These are phyloP conservation scores for Bellardia bayeri DNA, from an alignment of 2,888 invertebrate species.

Conservation along the genomic window DNA sequence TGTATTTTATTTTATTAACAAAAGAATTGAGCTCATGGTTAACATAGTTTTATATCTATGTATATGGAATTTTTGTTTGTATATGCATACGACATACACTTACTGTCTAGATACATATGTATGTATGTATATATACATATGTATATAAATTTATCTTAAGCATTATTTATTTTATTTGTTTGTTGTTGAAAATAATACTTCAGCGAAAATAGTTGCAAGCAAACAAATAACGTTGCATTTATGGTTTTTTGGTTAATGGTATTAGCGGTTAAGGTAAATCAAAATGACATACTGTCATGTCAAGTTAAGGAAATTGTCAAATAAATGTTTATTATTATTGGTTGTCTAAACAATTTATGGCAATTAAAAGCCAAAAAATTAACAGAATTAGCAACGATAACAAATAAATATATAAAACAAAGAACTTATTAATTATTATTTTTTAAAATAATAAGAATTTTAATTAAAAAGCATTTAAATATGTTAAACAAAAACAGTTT, in stretches of 20 bases:
- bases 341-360: slow-evolving; percentile 55
- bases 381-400: background rate
- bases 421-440: slow-evolving; percentile 3
- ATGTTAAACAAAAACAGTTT: too few species aligned
- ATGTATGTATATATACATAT: background rate
- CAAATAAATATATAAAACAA: background rate
- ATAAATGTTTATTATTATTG: slow-evolving; percentile 66
- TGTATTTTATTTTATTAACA: slow-evolving; percentile 56
- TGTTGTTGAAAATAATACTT: slow-evolving; percentile 49
- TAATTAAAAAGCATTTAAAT: too few species aligned
- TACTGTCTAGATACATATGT: background rate
- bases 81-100: slow-evolving; percentile 1
- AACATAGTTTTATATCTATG: slow-evolving; percentile 63
- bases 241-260: slow-evolving; percentile 59
- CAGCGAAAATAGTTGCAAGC: background rate
- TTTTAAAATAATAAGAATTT: background rate
- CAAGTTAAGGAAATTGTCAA: slow-evolving; percentile 72
- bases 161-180: slow-evolving; percentile 53
- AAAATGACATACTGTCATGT: slow-evolving; percentile 72
- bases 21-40: slow-evolving; percentile 73
- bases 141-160: slow-evolving; percentile 66
- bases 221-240: slow-evolving; percentile 47
- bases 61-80: slow-evolving; percentile 57
- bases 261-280: slow-evolving; percentile 73
- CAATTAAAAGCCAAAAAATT: slow-evolving; percentile 25